Conservation (phyloP, 1,140 invertebrate species). For the Rhyzopertha dominica region DNA sequence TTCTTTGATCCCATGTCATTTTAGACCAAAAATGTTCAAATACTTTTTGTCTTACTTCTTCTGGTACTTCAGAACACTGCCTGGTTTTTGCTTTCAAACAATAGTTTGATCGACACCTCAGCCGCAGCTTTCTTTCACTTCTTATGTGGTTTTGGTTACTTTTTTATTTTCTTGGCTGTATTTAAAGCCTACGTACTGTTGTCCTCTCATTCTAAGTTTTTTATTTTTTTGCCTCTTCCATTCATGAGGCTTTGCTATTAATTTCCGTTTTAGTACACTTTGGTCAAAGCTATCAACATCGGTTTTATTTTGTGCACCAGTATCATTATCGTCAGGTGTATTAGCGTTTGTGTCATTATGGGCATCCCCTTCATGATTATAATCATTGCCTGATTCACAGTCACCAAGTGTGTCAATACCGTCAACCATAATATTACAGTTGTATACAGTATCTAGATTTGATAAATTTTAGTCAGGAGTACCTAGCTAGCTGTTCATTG, state of each 20-base stretch:
- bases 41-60: slow-evolving; percentile 2
- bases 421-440: no score
- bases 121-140: not conserved
- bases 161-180: slow-evolving; percentile 2
- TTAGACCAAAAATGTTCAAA: slow-evolving; percentile 9
- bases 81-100: not conserved
- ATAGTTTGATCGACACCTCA: not conserved
- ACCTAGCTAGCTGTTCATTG: no score
- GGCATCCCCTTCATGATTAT: no score
- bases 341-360: no score
- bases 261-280: not conserved
- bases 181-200: slow-evolving; percentile 9
- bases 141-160: not conserved
- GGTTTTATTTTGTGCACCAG: not conserved
- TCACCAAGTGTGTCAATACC: no score
- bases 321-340: not conserved
- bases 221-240: slow-evolving; percentile 2
- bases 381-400: no score
- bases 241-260: not conserved
- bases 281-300: slow-evolving; percentile 3
- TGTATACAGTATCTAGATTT: no score
- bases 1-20: slow-evolving; percentile 6
- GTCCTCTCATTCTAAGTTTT: slow-evolving; percentile 6
- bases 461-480: no score
- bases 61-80: slow-evolving; percentile 2